phyloP scores from a whole-genome alignment of 2,113 vertebrate species.

The Malurus cyaneus region DNA sequence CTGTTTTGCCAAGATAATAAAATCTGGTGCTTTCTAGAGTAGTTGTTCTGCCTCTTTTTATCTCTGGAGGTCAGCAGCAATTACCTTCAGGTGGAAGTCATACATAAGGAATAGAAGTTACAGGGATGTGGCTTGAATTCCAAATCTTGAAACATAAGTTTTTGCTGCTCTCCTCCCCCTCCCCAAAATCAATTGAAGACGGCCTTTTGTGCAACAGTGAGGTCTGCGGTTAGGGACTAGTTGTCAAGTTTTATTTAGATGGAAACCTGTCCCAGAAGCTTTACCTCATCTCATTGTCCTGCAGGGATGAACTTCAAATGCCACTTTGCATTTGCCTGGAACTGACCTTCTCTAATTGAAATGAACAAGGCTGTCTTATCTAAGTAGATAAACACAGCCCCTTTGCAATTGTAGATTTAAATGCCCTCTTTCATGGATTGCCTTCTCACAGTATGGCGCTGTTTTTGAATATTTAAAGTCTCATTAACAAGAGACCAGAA shows the following conservation, averaged over 20 bases:
- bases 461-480: conserved; percentile 9
- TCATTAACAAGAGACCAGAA: not conserved
- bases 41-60: not conserved
- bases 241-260: conserved; percentile 47
- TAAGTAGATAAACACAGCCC: conserved; percentile 27
- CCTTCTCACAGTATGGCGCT: not conserved
- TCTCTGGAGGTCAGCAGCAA: not conserved
- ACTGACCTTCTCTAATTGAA: conserved; percentile 43
- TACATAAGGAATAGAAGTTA: conserved; percentile 3
- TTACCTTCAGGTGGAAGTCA: not conserved
- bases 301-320: conserved; percentile 50
- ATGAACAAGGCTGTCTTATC: conserved; percentile 36
- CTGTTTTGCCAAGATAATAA: not conserved
- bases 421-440: not conserved
- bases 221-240: conserved; percentile 22
- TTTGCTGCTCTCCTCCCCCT: not conserved
- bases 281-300: conserved; percentile 39
- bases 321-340: conserved; percentile 38
- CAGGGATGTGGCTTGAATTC: conserved; percentile 7
- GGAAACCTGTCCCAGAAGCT: conserved; percentile 43
- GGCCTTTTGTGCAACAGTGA: not conserved
- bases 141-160: not conserved
- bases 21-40: not conserved
- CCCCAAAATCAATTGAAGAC: conserved; percentile 15
- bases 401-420: conserved; percentile 42